These are phyloP conservation scores for Alosa alosa DNA, from an alignment of 2,113 vertebrate species.

Conservation along the genomic window DNA sequence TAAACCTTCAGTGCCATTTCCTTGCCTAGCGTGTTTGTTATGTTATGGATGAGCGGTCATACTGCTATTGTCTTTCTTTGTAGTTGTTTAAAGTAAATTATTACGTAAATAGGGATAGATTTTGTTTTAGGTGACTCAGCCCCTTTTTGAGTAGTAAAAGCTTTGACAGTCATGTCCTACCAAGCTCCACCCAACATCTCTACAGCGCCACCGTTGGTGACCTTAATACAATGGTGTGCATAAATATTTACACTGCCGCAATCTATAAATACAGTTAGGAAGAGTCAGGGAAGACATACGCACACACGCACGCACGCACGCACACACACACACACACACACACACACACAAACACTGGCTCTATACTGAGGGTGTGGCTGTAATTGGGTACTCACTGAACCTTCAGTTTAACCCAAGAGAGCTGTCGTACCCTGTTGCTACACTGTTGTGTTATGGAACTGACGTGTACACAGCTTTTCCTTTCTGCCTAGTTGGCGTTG, in stretches of 20 bases:
- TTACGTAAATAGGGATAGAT: background rate
- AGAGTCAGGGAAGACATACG: background rate
- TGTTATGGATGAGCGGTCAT: background rate
- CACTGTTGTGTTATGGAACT: no score
- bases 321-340: no score
- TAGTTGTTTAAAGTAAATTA: background rate
- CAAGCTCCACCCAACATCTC: background rate
- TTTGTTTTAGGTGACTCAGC: background rate
- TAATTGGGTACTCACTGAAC: background rate
- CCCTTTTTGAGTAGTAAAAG: background rate
- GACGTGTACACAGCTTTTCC: background rate
- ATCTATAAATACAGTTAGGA: background rate
- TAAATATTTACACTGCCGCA: background rate
- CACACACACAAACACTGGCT: background rate
- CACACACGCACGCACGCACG: no score
- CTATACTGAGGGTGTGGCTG: slow-evolving; percentile 14
- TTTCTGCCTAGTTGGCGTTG: background rate
- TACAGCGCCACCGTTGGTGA: background rate
- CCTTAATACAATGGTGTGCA: background rate
- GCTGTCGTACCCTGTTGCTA: no score
- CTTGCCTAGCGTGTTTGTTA: background rate
- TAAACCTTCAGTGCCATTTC: background rate
- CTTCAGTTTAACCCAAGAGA: no score
- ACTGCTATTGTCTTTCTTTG: background rate
- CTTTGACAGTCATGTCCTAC: background rate